A percentile compares a stretch with the other conserved stretches of the same genome.
phyloP scores from a whole-genome alignment of 2,888 invertebrate species.

The Drosophila kambysellisi region DNA sequence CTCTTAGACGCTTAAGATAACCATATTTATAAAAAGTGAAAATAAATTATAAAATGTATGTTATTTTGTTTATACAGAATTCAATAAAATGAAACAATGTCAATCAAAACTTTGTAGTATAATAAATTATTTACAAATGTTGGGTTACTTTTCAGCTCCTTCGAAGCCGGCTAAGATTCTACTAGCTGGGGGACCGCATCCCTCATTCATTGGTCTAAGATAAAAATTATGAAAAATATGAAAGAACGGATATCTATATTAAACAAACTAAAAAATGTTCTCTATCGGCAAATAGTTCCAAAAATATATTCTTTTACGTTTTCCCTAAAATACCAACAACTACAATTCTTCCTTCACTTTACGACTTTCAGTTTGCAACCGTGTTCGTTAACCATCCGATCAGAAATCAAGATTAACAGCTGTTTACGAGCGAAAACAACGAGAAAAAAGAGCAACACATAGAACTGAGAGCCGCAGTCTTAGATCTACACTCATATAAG shows the following conservation, averaged over 20 bases:
- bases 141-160: background rate
- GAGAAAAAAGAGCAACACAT: background rate
- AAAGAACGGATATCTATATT: background rate
- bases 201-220: background rate
- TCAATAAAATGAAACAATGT: background rate
- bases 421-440: background rate
- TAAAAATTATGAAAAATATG: background rate
- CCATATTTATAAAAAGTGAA: background rate
- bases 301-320: background rate
- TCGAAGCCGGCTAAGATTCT: background rate
- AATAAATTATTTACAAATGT: background rate
- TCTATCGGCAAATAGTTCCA: background rate
- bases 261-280: no score
- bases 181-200: background rate
- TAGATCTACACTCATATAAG: background rate
- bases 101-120: background rate
- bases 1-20: background rate
- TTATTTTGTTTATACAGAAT: background rate
- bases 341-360: no score
- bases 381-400: background rate
- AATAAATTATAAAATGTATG: background rate
- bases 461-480: background rate
- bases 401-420: background rate
- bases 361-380: background rate
- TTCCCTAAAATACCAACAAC: background rate